These are phyloP conservation scores for Cardiocondyla obscurior DNA, from an alignment of 1,140 invertebrate genomes.

Conservation along the genomic window DNA sequence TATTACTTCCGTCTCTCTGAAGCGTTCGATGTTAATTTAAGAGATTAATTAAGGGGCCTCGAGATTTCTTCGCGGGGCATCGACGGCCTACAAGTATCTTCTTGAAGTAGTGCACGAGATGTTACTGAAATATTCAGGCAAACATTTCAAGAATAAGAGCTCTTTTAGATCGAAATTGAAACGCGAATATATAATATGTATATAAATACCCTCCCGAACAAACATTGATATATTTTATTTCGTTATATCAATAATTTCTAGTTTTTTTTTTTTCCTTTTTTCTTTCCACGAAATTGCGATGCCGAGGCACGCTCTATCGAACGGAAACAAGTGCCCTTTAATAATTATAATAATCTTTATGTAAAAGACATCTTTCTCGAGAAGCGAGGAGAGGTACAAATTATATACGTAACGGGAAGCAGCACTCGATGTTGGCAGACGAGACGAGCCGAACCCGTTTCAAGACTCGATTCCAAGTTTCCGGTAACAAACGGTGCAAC, in stretches of 20 bases:
- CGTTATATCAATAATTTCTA: no score
- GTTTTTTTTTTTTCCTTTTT: constrained; percentile 12
- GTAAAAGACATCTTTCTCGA: constrained; percentile 1
- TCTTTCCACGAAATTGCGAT: constrained; percentile 9
- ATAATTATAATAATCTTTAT: constrained; percentile 50
- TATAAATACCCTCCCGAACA: not conserved
- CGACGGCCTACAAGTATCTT: not conserved
- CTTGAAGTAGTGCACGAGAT: not conserved
- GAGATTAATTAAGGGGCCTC: constrained; percentile 46
- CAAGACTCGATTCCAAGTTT: constrained; percentile 49
- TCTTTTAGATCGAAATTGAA: not conserved
- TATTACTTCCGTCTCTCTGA: constrained; percentile 37
- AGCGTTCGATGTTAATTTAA: constrained; percentile 39
- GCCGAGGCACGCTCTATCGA: not conserved
- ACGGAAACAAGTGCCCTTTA: constrained; percentile 22
- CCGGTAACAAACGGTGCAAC: constrained; percentile 38
- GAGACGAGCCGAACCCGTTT: constrained; percentile 43
- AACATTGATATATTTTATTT: not conserved
- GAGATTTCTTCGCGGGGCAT: constrained; percentile 31
- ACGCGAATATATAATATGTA: not conserved
- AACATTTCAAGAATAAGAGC: not conserved
- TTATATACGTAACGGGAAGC: constrained; percentile 54
- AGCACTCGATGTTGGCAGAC: constrained; percentile 20
- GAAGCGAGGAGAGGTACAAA: constrained; percentile 12
- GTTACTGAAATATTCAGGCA: not conserved